Evolutionary conservation across 2,888 invertebrate species (phyloP).

Genomic region (Xanthia togata): DNA sequence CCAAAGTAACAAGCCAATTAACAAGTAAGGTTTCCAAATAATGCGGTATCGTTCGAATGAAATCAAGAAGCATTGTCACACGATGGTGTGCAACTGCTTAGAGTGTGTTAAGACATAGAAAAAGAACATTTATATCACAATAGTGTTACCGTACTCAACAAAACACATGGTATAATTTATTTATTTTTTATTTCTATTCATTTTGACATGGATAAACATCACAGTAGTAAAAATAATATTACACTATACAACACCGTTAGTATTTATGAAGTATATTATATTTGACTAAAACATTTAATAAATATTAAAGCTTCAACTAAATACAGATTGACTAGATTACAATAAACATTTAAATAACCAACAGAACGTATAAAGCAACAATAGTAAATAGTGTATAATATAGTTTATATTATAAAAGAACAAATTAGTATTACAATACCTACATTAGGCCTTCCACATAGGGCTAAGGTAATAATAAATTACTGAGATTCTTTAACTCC

Average conservation of each 20-base stretch:
- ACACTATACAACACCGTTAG: slow-evolving; percentile 55
- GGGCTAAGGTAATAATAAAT: neutral
- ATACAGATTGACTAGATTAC: slow-evolving; percentile 64
- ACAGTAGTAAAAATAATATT: slow-evolving; percentile 64
- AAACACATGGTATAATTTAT: slow-evolving; percentile 25
- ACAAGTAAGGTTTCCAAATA: neutral
- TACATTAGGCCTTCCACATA: slow-evolving; percentile 21
- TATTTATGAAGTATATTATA: slow-evolving; percentile 25
- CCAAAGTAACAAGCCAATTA: neutral
- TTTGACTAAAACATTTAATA: slow-evolving; percentile 52
- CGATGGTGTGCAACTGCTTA: neutral
- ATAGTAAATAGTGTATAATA: slow-evolving; percentile 44
- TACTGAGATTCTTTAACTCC: slow-evolving; percentile 22
- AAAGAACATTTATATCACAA: too few relatives aligned
- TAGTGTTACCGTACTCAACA: neutral
- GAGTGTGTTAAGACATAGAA: too few relatives aligned
- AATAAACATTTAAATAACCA: slow-evolving; percentile 57
- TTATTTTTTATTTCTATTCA: slow-evolving; percentile 53
- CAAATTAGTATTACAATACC: slow-evolving; percentile 5
- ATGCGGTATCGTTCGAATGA: neutral
- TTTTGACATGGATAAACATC: slow-evolving; percentile 62
- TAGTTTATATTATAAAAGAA: slow-evolving; percentile 11
- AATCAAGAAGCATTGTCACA: neutral
- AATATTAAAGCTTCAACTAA: slow-evolving; percentile 63
- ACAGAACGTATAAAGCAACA: slow-evolving; percentile 53